Base-by-base conservation (phyloP, 2,113 vertebrate species). In the Rhinolophus ferrumequinum region DNA sequence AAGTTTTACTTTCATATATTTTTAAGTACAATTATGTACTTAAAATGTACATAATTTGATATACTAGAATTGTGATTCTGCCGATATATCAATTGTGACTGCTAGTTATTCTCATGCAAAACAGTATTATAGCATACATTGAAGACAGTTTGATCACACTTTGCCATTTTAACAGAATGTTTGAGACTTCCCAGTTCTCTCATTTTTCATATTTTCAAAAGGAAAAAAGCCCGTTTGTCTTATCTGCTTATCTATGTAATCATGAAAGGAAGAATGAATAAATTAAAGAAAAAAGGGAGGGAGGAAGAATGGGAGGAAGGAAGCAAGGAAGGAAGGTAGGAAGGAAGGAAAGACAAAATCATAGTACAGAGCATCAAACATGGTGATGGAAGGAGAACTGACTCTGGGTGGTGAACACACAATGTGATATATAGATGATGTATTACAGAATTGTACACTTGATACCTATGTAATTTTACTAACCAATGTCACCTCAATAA, bases 181-280 rank as follows among this genome's bases (percentile, higher is more conserved):
- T 19, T 38, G 44, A 30, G 8, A 5, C 18, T 95, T 84, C 19
- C 3, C 44, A 30, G 54, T 94, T 94, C 62, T 73, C 62, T 94
- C 35, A 44, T 52, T 92, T 82, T 76, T 85, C 7, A 28, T 80
- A 60, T 85, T 66, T 94, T 90, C 47, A 80, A 54, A 97, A 84
- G 66, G 47, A 47, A 38, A 83, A 93, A 95, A 72, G 1, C 11
- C 16, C 66, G 14, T 89, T 89, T 76, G 21, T 93, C 81, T 89
- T 81, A 67, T 79, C 28, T 88, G n/a, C n/a, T 84, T 80, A 66
- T 1, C 0, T 28, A 3, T 54, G 3, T 60, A 33, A 72, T 38
- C 26, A 85, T 30, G 28, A 85, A 77, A 90, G 56, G 62, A 56
- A 33, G 5, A 88, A 64, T 16, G 21, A 75, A 50, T 35, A 75